Evolutionary conservation across 2,888 invertebrate genomes (phyloP).

Genomic region (Calameuta idolon): DNA sequence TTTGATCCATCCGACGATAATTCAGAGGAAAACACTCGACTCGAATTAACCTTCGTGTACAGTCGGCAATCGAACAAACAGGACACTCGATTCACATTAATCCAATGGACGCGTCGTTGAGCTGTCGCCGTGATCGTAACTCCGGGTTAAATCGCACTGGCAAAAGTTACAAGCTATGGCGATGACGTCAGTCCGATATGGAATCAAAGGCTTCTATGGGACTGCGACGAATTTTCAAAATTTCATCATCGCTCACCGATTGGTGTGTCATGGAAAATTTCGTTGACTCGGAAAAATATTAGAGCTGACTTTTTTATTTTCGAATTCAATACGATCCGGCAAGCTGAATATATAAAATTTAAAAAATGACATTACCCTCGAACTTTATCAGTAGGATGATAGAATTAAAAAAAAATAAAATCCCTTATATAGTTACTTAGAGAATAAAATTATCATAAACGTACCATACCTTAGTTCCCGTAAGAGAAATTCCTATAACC

Average conservation of each 20-base stretch:
- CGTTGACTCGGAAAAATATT: not conserved
- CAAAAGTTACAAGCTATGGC: too few relatives aligned
- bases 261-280: not conserved
- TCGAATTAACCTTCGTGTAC: not conserved
- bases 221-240: not conserved
- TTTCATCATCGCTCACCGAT: not conserved
- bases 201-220: not conserved
- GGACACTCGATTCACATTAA: not conserved
- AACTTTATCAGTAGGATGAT: not conserved
- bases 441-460: not conserved
- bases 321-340: not conserved
- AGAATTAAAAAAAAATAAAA: not conserved
- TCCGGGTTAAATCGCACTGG: not conserved
- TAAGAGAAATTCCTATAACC: not conserved
- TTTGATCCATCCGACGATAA: not conserved
- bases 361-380: not conserved
- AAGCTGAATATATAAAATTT: not conserved
- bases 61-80: not conserved
- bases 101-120: not conserved
- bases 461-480: not conserved
- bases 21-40: not conserved
- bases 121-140: not conserved
- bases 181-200: not conserved
- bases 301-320: not conserved
- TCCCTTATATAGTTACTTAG: not conserved